A percentile compares a stretch with the other conserved stretches of the same genome.
These are phyloP conservation scores for Hirundichthys speculiger DNA, from an alignment of 2,113 vertebrate genomes.

Conservation along the genomic window DNA sequence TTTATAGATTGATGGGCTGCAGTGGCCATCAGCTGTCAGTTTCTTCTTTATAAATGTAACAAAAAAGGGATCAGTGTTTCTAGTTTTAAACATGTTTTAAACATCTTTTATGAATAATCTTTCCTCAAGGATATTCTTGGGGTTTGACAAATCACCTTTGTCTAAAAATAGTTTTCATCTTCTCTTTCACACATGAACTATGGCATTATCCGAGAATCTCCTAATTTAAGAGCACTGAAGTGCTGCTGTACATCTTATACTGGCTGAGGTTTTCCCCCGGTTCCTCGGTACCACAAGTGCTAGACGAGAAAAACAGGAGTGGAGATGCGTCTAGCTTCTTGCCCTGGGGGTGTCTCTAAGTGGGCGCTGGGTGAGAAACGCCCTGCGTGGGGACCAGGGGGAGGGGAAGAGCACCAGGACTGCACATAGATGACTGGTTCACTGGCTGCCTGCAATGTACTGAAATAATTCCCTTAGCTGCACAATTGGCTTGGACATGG, in stretches of 20 bases:
- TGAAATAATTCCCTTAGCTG: constrained; percentile 80
- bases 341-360: constrained; percentile 58
- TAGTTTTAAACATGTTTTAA: not conserved
- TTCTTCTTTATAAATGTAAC: no score
- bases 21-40: not conserved
- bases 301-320: constrained; percentile 41
- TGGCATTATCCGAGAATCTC: not conserved
- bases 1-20: not conserved
- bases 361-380: constrained; percentile 46
- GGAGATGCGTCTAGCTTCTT: constrained; percentile 40
- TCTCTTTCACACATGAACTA: not conserved
- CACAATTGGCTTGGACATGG: constrained; percentile 77
- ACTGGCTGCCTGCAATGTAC: constrained; percentile 74
- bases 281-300: constrained; percentile 30
- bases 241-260: not conserved
- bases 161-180: not conserved
- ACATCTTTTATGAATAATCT: no score
- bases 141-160: not conserved
- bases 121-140: not conserved
- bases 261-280: not conserved
- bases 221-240: not conserved
- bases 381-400: constrained; percentile 17
- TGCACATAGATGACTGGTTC: constrained; percentile 73
- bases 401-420: constrained; percentile 1
- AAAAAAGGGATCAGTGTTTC: no score